A percentile compares a stretch with the other conserved stretches of the same genome.
These are phyloP conservation scores for Cydia pomonella DNA, from an alignment of 1,140 invertebrate genomes.

Conservation along the genomic window DNA sequence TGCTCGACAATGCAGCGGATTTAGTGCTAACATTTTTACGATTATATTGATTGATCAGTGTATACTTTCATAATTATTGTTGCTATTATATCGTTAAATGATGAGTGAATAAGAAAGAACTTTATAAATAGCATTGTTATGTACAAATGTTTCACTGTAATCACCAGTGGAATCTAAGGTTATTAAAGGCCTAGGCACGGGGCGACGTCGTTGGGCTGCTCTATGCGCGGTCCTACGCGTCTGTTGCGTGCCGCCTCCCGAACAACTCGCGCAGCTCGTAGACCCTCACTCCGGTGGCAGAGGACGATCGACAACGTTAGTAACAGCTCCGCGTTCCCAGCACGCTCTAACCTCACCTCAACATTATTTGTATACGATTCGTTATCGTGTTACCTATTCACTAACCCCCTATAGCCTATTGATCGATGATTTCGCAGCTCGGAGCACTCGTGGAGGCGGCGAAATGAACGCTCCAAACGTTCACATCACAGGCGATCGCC, in stretches of 20 bases:
- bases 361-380: constrained; percentile 51
- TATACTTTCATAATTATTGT: constrained; percentile 3
- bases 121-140: not conserved
- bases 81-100: constrained; percentile 4
- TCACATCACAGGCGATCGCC: constrained; percentile 83
- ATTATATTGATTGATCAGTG: not conserved
- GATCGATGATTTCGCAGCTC: constrained; percentile 81
- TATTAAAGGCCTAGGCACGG: constrained; percentile 51
- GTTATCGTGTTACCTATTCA: constrained; percentile 53
- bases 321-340: constrained; percentile 51
- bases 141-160: not conserved
- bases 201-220: constrained; percentile 58
- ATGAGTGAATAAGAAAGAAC: not conserved
- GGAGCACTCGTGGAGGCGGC: constrained; percentile 82
- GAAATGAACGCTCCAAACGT: constrained; percentile 83
- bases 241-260: constrained; percentile 70
- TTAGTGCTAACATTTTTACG: constrained; percentile 8
- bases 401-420: constrained; percentile 71
- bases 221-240: constrained; percentile 62
- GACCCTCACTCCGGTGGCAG: constrained; percentile 58
- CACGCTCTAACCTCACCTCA: constrained; percentile 62
- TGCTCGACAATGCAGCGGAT: constrained; percentile 5
- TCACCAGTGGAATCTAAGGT: not conserved
- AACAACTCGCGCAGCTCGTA: constrained; percentile 61
- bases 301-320: constrained; percentile 70